Base-by-base conservation (phyloP, 2,113 vertebrate genomes). In the Bubo blakistoni region DNA sequence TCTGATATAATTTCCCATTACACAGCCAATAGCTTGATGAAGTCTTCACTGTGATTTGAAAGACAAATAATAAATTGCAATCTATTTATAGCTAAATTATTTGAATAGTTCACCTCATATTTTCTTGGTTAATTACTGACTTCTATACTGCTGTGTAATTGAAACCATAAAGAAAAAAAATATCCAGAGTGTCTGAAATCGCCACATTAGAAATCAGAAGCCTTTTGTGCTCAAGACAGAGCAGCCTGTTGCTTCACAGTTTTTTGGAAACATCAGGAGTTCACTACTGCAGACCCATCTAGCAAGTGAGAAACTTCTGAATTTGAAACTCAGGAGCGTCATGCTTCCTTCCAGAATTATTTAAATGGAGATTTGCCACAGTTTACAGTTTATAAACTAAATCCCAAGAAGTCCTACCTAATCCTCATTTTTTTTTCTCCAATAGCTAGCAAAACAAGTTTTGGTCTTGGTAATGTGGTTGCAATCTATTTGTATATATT, bases 51-150 rank as follows among this genome's bases (percentile, higher is more conserved):
- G 44, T 74, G 67, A 95, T 52, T 72, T 92, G 46, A 92, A 97
- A 95, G 81, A 96, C 85, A 92, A 88, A 96, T 94, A 61, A 74
- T 12, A 51, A 95, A 98, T 94, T 93, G 90, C 65, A 92, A 92
- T 90, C 85, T 97, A 92, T 77, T 92, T 70, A 92, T 91, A 96
- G 51, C 81, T 96, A 97, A 88, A 96, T 96, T 97, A 97, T 94
- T 97, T 97, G 81, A 96, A 91, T 91, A 97, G 78, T 95, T 96
- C 93, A 93, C 69, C 84, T 97, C 87, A 80, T 71, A 62, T 38
- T 95, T 98, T 96, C 63, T 92, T 94, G 22, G 70, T 93, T 97
- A 97, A 97, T 95, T 97, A 70, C 71, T 94, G 63, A 81, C 63
- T 96, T 95, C 93, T 88, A 82, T 62, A 47, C 24, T 52, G 92